Evolutionary conservation across 2,888 invertebrate species (phyloP), one percentile per base, ranked within the genome.

Genomic region (Phragmatobia fuliginosa): DNA sequence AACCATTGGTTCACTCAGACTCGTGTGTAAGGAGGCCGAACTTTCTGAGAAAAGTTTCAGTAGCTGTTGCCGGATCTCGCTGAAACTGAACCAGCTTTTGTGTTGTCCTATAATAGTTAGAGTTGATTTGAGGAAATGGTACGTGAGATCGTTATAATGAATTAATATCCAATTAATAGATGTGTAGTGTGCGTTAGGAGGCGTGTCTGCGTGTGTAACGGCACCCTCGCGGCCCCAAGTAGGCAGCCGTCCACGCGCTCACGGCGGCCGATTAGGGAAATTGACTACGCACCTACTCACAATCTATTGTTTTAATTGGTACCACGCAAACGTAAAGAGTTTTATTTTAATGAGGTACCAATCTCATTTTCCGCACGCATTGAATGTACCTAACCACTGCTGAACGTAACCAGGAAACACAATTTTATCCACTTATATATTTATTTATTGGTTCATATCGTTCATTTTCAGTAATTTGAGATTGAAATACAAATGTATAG

Each of bases 191-290:
- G 84, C 73, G 84, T 84, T 82, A 80, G 90, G 88, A 91, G 92
- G 93, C 93, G 93, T 92, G 93, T 88, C 90, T 80, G 83, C 77
- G 77, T 78, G 77, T 80, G 82, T 82, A 84, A 83, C 85, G 84
- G 89, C 92, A 91, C 93, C 94, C 93, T 88, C 75, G 90, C 88
- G 94, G 94, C 94, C 94, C 90, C 93, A 84, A 87, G 88, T 88
- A 88, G 88, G 87, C 87, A 86, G 86, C 82, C 86, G 83, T 83
- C 88, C 87, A 83, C 84, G 83, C 79, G 81, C 85, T 78, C 83
- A 80, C 83, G 84, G 85, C 79, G 79, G 83, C 86, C 88, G 88
- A 90, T 92, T 90, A 90, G 92, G 91, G 88, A 91, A 91, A 92
- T 90, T 88, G 81, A 85, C 81, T 82, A 85, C 84, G 83, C 86